These are phyloP conservation scores for Oceanodroma tethys DNA, from an alignment of 2,113 vertebrate species.

Conservation along the genomic window DNA sequence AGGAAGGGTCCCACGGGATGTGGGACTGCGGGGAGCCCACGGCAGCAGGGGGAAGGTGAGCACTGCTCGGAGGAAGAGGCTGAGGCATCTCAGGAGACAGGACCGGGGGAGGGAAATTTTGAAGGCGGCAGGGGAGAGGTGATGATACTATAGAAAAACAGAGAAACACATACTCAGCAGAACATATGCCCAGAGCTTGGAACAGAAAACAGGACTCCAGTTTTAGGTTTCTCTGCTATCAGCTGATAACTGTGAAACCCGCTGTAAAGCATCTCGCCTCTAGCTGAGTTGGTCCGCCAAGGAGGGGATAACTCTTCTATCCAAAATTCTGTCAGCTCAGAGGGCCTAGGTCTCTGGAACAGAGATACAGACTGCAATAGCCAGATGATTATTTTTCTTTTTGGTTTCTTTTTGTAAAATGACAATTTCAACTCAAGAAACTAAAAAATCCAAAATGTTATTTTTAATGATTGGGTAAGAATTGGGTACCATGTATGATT, in stretches of 20 bases:
- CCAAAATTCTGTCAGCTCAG: neutral
- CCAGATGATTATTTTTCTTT: neutral
- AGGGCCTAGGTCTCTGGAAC: neutral
- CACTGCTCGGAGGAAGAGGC: neutral
- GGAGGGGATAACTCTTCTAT: neutral
- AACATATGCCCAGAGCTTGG: neutral
- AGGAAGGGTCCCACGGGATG: neutral
- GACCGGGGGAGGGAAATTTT: neutral
- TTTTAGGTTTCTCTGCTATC: constrained; percentile 30
- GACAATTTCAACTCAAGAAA: neutral
- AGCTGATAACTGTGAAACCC: neutral
- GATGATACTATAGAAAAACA: neutral
- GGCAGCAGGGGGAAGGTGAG: neutral
- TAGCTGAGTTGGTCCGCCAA: neutral
- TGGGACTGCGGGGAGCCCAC: neutral
- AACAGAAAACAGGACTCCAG: neutral
- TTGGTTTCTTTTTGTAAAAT: neutral
- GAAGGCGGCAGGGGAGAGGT: neutral
- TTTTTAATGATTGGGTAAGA: neutral
- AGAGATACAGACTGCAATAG: neutral
- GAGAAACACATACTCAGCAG: neutral
- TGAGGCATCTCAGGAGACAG: neutral
- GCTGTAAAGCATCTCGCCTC: neutral
- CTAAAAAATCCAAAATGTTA: neutral
- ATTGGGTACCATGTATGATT: neutral